Percentiles rank a stretch among this genome's conserved stretches.
phyloP scores from a whole-genome alignment of 2,113 vertebrate genomes.

The Notothenia coriiceps region DNA sequence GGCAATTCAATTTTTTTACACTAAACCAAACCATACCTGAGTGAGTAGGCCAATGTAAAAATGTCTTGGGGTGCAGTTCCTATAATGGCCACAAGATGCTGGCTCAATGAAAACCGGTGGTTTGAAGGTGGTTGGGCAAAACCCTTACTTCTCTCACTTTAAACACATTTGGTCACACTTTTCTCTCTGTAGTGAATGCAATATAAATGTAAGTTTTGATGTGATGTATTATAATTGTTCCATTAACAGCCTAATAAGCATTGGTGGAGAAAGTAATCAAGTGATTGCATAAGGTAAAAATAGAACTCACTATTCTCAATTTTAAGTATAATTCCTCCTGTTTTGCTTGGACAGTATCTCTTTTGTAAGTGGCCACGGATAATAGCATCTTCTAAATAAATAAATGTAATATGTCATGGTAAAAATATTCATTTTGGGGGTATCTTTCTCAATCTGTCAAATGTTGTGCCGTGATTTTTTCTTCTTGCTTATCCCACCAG shows the following conservation, averaged over 20 bases:
- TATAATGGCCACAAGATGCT: constrained; percentile 29
- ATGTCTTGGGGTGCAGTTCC: constrained; percentile 8
- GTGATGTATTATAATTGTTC: not conserved
- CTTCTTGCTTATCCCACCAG: not conserved
- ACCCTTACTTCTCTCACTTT: not conserved
- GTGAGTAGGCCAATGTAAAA: not conserved
- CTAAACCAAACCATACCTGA: not conserved
- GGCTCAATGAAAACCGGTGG: constrained; percentile 2
- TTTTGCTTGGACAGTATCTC: no score
- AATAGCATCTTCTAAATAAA: not conserved
- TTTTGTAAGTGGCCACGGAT: not conserved
- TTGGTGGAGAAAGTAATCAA: not conserved
- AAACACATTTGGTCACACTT: not conserved
- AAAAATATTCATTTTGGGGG: not conserved
- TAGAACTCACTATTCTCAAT: no score
- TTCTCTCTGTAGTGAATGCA: not conserved
- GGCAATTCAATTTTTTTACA: not conserved
- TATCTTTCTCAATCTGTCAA: not conserved
- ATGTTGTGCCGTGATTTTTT: not conserved
- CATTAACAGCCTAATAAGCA: not conserved
- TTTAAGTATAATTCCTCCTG: no score
- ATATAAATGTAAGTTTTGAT: not conserved
- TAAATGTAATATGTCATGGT: not conserved
- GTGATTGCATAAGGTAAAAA: not conserved
- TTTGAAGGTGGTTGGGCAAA: not conserved